phyloP scores from a whole-genome alignment of 2,888 invertebrate genomes.

The Galeopsomyia nigrocyanea region DNA sequence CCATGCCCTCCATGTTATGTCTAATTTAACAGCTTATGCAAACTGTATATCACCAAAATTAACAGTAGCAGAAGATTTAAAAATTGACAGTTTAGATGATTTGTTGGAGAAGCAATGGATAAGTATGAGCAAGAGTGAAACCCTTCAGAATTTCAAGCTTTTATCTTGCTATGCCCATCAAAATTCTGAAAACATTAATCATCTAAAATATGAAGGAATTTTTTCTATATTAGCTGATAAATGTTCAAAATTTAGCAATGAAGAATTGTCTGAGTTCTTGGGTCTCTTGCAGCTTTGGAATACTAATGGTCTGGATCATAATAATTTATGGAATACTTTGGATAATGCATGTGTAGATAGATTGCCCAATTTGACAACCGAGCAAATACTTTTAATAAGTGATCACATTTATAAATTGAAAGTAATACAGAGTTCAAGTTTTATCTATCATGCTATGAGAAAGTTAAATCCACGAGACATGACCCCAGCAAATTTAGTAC shows the following conservation, averaged over 20 bases:
- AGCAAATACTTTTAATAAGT: slow-evolving; percentile 42
- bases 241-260: slow-evolving; percentile 20
- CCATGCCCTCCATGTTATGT: slow-evolving; percentile 69
- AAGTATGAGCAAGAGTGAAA: slow-evolving; percentile 64
- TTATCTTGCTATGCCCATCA: slow-evolving; percentile 29
- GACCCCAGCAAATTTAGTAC: slow-evolving; percentile 18
- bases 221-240: slow-evolving; percentile 24
- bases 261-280: slow-evolving; percentile 24
- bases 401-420: slow-evolving; percentile 69
- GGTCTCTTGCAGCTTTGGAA: slow-evolving; percentile 30
- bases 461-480: background rate
- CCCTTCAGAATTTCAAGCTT: slow-evolving; percentile 41
- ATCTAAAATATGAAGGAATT: slow-evolving; percentile 5
- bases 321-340: slow-evolving; percentile 57
- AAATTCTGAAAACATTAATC: background rate
- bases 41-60: slow-evolving; percentile 33
- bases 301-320: slow-evolving; percentile 67
- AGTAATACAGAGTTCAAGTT: slow-evolving; percentile 59
- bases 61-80: slow-evolving; percentile 28
- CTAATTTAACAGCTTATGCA: slow-evolving; percentile 43
- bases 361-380: slow-evolving; percentile 18
- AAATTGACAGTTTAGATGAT: slow-evolving; percentile 59
- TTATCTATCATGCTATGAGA: slow-evolving; percentile 12
- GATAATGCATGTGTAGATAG: slow-evolving; percentile 27
- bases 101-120: slow-evolving; percentile 50